Evolutionary conservation across 2,888 invertebrate species (phyloP).

Genomic region (Eudemis profundana): DNA sequence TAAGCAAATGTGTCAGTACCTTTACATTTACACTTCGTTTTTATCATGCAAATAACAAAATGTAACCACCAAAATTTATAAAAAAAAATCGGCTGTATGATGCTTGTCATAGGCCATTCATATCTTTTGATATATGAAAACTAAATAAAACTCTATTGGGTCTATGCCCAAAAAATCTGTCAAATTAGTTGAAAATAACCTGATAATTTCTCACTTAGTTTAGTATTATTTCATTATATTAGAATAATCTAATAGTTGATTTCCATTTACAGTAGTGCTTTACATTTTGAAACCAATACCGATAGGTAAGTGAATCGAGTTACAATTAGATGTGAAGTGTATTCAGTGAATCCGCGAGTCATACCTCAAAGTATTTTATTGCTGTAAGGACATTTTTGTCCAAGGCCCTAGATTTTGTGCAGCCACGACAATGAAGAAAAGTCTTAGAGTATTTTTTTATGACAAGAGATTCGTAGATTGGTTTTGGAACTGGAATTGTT

Average conservation of each 20-base stretch:
- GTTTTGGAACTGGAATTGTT: conserved; percentile 30
- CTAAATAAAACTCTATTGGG: not conserved
- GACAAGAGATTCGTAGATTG: not conserved
- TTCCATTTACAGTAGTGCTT: conserved; percentile 28
- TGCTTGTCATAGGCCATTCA: not conserved
- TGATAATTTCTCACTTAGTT: conserved; percentile 34
- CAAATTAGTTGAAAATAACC: conserved; percentile 44
- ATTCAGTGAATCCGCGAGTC: conserved; percentile 12
- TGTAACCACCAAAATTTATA: too few relatives aligned
- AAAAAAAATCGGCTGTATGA: not conserved
- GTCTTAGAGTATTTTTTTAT: not conserved
- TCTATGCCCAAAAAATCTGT: conserved; percentile 20
- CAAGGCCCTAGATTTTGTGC: not conserved
- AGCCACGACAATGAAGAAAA: not conserved
- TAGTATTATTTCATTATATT: conserved; percentile 37
- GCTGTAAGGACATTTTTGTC: not conserved
- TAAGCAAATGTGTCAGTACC: too few relatives aligned
- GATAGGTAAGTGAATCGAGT: conserved; percentile 15
- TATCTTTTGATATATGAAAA: not conserved
- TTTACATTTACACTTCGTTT: too few relatives aligned
- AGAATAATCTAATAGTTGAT: conserved; percentile 33
- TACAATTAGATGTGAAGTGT: not conserved
- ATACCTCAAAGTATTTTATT: conserved; percentile 29
- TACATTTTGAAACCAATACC: conserved; percentile 20
- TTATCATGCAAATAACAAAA: too few relatives aligned